Base-by-base conservation (phyloP, 2,113 vertebrate genomes). In the Rhegmatorhina hoffmannsi region DNA sequence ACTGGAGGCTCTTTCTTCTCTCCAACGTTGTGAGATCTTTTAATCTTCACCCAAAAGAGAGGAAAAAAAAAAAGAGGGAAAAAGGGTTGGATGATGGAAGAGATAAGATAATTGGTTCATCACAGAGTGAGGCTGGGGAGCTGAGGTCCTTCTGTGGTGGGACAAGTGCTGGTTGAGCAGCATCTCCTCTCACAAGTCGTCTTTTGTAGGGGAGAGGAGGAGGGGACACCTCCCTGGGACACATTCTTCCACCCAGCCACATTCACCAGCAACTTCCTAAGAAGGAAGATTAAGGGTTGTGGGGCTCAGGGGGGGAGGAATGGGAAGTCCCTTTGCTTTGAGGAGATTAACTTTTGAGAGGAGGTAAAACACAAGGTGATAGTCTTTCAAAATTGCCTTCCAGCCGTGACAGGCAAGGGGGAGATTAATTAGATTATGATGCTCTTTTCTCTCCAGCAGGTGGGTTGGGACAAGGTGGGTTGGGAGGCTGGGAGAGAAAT, bases 361-460 rank as follows among this genome's bases (percentile, higher is more conserved):
- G 34, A 91, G 91, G 66, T 95, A 78, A 97, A 97, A 95, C 94
- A 95, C 84, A 96, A 69, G 96, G 84, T 0, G 90, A 95, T 96
- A 97, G 95, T 95, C 94, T 97, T 98, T 96, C 96, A 96, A 81
- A 96, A 94, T 78, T 95, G 95, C 96, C 96, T 97, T 88, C 95
- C 92, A 96, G 96, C 95, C 8, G 50, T 92, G 92, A 96, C 96
- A 97, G 91, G 96, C 96, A 72, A 36, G 18, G 84, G 87, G 90
- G 93, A 91, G 78, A 92, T 96, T 95, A 97, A 97, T 97, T 84
- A 96, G 96, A 96, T 97, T 97, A 96, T 18, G 55, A 89, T 97
- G 96, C 89, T 96, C 97, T 96, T 97, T 96, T 97, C 53, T 96
- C 92, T 60, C 87, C 2, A 16, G 82, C 86, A 93, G 94, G 89